Conservation (phyloP, 2,888 invertebrate species). For the Amblyteles armatorius region DNA sequence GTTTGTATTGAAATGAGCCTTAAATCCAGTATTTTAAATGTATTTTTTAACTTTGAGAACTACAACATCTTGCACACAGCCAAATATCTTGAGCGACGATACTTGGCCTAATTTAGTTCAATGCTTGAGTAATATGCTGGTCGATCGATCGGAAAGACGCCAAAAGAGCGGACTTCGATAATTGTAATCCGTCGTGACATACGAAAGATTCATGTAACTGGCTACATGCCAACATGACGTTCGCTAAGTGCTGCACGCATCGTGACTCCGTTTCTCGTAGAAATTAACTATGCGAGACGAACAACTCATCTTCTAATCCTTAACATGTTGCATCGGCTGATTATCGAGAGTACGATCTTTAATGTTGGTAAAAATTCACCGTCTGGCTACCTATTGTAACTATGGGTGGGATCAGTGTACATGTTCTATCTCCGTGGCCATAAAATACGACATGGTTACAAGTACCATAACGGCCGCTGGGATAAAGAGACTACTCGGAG, state of each 20-base stretch:
- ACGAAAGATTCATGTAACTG: neutral
- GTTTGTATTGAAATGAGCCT: conserved; percentile 34
- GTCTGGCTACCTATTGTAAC: neutral
- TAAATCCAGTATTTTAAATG: conserved; percentile 58
- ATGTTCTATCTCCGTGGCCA: neutral
- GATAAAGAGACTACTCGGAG: neutral
- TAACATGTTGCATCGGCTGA: neutral
- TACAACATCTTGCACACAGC: neutral
- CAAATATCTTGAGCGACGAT: neutral
- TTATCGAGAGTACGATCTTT: neutral
- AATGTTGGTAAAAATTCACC: neutral
- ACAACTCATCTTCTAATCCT: no score
- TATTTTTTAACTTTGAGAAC: conserved; percentile 41
- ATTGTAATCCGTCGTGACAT: neutral
- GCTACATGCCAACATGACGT: neutral
- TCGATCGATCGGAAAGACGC: neutral
- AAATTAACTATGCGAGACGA: neutral
- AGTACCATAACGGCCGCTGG: neutral
- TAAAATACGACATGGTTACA: neutral
- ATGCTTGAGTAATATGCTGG: neutral
- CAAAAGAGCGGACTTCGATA: neutral
- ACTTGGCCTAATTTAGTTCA: neutral
- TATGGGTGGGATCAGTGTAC: neutral
- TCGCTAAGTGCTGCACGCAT: neutral
- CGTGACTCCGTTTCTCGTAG: no score